Evolutionary conservation across 2,797 vertebrate genomes (phyloP).

Genomic region (Leptodactylus fallax): DNA sequence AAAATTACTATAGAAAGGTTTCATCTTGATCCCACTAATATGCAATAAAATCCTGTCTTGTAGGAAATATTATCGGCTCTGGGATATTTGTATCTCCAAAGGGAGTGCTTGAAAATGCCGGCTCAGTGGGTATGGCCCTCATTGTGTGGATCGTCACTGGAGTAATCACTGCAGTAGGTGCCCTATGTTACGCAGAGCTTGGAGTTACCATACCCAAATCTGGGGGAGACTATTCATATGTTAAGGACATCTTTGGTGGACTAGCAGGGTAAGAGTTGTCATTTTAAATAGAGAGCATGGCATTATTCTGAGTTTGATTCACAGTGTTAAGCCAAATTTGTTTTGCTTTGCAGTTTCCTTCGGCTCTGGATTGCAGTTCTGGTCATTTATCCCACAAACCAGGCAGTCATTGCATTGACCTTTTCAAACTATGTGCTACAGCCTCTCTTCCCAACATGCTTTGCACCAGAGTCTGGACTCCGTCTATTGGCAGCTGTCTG

Average conservation of each 20-base stretch:
- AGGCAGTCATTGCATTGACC: conserved; percentile 86
- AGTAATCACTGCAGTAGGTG: conserved; percentile 89
- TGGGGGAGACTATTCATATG: conserved; percentile 92
- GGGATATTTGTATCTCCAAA: conserved; percentile 95
- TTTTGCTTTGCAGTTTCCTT: conserved; percentile 80
- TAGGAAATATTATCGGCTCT: conserved; percentile 94
- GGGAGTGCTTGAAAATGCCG: conserved; percentile 91
- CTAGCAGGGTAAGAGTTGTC: conserved; percentile 85
- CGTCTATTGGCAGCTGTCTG: conserved; percentile 82
- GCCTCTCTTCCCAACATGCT: conserved; percentile 83
- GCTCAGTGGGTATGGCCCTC: conserved; percentile 88
- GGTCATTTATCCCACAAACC: conserved; percentile 87
- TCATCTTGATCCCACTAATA: background rate
- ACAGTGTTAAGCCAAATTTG: background rate
- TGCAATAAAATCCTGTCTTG: conserved; percentile 8
- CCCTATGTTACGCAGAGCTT: conserved; percentile 91
- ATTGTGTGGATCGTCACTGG: conserved; percentile 91
- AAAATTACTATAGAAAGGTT: background rate
- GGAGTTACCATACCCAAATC: conserved; percentile 95
- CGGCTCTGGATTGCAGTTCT: conserved; percentile 86
- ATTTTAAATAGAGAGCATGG: background rate
- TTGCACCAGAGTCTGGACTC: conserved; percentile 78
- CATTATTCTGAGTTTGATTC: background rate
- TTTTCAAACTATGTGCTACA: conserved; percentile 86
- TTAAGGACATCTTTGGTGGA: conserved; percentile 94